Evolutionary conservation across 64 coral and sea anemone species (phyloP).

Genomic region (Orbicella faveolata): DNA sequence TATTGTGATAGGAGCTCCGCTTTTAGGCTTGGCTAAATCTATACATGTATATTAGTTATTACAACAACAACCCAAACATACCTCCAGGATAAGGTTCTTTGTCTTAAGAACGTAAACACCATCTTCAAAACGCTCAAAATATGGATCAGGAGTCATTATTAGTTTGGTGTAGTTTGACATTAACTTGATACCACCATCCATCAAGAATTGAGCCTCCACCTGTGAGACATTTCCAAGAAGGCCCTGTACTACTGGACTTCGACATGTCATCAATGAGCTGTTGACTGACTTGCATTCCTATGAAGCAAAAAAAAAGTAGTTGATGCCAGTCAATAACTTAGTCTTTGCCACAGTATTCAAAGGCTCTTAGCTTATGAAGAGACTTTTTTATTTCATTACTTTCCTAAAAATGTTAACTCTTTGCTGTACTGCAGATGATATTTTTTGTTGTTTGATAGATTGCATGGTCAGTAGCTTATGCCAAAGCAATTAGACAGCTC

Average conservation of each 20-base stretch:
- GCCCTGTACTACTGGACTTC: slow-evolving; percentile 51
- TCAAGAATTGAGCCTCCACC: slow-evolving; percentile 58
- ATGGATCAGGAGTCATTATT: slow-evolving; percentile 50
- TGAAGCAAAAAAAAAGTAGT: not conserved
- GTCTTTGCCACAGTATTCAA: not conserved
- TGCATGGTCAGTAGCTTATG: no score
- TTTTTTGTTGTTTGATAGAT: no score
- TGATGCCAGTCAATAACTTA: not conserved
- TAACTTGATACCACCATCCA: slow-evolving; percentile 56
- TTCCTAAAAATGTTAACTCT: no score
- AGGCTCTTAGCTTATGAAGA: not conserved
- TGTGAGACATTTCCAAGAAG: slow-evolving; percentile 60
- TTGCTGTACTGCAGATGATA: no score
- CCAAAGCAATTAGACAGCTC: no score
- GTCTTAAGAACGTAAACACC: slow-evolving; percentile 20
- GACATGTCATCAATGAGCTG: slow-evolving; percentile 53
- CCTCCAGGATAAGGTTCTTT: slow-evolving; percentile 70
- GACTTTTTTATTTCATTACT: no score
- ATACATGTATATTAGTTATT: not conserved
- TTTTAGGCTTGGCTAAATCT: no score
- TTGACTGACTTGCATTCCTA: slow-evolving; percentile 53
- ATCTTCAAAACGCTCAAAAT: slow-evolving; percentile 57
- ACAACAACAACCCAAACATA: not conserved
- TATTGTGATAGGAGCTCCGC: no score
- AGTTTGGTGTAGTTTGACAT: slow-evolving; percentile 48